Percentiles rank a stretch among this genome's conserved stretches.
These are phyloP conservation scores for Acromyrmex charruanus DNA, from an alignment of 1,140 invertebrate species.

Conservation along the genomic window DNA sequence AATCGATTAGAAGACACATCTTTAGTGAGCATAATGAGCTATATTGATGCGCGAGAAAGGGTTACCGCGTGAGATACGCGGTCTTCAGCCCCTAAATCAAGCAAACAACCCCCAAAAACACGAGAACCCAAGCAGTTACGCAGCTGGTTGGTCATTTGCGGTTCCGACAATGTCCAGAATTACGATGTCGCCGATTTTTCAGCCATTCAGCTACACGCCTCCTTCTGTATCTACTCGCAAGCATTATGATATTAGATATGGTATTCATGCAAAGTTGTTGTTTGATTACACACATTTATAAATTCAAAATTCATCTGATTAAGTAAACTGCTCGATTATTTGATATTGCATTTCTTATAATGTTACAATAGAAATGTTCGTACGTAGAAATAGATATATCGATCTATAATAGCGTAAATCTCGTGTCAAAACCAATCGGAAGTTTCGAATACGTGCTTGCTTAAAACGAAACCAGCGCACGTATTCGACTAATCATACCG, in stretches of 20 bases:
- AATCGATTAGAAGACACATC: background rate
- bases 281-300: background rate
- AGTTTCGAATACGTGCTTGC: slow-evolving; percentile 38
- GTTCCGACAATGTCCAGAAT: slow-evolving; percentile 73
- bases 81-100: slow-evolving; percentile 82
- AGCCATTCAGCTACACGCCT: background rate
- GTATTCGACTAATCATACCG: slow-evolving; percentile 87
- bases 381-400: background rate
- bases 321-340: background rate
- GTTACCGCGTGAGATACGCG: slow-evolving; percentile 73
- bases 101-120: slow-evolving; percentile 80
- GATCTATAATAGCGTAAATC: background rate
- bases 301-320: background rate
- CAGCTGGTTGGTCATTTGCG: slow-evolving; percentile 82
- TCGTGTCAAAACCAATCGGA: slow-evolving; percentile 42
- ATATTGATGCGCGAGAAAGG: slow-evolving; percentile 72
- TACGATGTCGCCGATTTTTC: slow-evolving; percentile 69
- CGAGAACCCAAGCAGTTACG: slow-evolving; percentile 78
- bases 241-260: slow-evolving; percentile 1
- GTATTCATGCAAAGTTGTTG: background rate
- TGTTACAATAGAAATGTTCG: background rate
- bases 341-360: background rate
- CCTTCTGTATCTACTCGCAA: slow-evolving; percentile 3
- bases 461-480: slow-evolving; percentile 85
- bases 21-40: slow-evolving; percentile 28